Evolutionary conservation across 2,797 vertebrate genomes (phyloP).

Genomic region (Champsocephalus esox): DNA sequence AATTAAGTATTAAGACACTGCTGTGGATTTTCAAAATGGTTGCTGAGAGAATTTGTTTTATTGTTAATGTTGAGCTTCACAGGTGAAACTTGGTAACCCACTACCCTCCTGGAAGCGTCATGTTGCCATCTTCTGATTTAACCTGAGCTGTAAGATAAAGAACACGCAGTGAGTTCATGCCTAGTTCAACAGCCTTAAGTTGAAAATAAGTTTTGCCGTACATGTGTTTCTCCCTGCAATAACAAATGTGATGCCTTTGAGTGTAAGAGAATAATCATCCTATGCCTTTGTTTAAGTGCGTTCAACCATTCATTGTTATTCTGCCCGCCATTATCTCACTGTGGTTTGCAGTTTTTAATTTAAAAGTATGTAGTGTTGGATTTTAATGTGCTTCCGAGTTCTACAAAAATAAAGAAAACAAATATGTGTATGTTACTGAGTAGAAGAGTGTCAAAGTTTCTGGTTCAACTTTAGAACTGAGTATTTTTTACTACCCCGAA

Average conservation of each 20-base stretch:
- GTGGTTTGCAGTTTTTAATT: slow-evolving; percentile 14
- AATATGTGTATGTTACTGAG: slow-evolving; percentile 41
- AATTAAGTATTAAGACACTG: slow-evolving; percentile 9
- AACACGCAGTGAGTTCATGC: slow-evolving; percentile 27
- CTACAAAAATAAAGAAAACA: slow-evolving; percentile 27
- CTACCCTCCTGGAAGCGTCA: slow-evolving; percentile 2
- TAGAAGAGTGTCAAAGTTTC: slow-evolving; percentile 8
- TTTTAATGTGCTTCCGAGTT: slow-evolving; percentile 34
- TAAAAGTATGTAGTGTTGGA: slow-evolving; percentile 10
- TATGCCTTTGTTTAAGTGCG: slow-evolving; percentile 16
- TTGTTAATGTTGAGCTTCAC: slow-evolving; percentile 20
- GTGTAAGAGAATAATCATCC: background rate
- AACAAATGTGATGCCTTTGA: background rate
- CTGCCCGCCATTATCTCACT: slow-evolving; percentile 14
- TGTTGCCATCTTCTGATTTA: slow-evolving; percentile 38
- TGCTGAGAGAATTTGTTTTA: slow-evolving; percentile 3
- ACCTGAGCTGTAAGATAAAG: slow-evolving; percentile 32
- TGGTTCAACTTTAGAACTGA: slow-evolving; percentile 7
- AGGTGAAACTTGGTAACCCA: background rate
- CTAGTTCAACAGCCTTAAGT: slow-evolving; percentile 27
- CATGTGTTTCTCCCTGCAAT: background rate
- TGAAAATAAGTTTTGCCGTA: slow-evolving; percentile 22
- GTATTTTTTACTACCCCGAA: slow-evolving; percentile 28
- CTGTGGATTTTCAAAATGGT: background rate
- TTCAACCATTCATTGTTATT: background rate